A percentile compares a stretch with the other conserved stretches of the same genome.
These are phyloP conservation scores for Condylura cristata DNA, from an alignment of 2,113 vertebrate species.

Conservation along the genomic window DNA sequence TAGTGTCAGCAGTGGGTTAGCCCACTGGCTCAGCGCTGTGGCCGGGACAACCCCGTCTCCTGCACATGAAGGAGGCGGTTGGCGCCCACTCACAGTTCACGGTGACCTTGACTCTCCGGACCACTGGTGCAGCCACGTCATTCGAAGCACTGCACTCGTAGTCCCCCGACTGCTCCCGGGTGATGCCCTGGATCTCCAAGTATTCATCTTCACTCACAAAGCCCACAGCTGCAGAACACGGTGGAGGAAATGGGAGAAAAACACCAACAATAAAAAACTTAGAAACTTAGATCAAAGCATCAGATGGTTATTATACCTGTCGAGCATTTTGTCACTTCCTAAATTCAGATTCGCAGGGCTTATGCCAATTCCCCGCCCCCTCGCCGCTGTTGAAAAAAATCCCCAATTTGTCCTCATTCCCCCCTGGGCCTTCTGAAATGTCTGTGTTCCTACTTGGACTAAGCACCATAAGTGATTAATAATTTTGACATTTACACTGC, in stretches of 20 bases:
- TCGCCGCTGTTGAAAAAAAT: fast-evolving
- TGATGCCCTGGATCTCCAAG: conserved; percentile 95
- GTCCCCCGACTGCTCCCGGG: conserved; percentile 92
- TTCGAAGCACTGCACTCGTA: conserved; percentile 97
- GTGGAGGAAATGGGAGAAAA: not conserved
- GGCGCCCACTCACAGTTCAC: conserved; percentile 94
- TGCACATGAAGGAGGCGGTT: fast-evolving
- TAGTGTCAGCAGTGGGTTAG: not conserved
- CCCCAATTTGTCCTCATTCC: not conserved
- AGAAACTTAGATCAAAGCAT: not conserved
- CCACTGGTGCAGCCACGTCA: conserved; percentile 91
- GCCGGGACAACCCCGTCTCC: fast-evolving
- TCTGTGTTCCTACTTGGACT: not conserved
- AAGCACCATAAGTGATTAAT: not conserved
- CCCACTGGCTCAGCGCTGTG: not conserved
- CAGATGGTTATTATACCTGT: not conserved
- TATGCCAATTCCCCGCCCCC: fast-evolving
- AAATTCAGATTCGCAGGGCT: not conserved
- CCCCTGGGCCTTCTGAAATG: not conserved
- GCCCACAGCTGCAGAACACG: conserved; percentile 85
- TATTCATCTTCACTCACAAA: conserved; percentile 95
- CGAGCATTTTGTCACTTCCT: not conserved
- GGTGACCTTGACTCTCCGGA: conserved; percentile 93
- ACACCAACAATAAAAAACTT: not conserved
- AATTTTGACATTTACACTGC: conserved; percentile 11